Evolutionary conservation across 2,888 invertebrate genomes (phyloP), one percentile per base, ranked within the genome.

Genomic region (Archips xylosteana): DNA sequence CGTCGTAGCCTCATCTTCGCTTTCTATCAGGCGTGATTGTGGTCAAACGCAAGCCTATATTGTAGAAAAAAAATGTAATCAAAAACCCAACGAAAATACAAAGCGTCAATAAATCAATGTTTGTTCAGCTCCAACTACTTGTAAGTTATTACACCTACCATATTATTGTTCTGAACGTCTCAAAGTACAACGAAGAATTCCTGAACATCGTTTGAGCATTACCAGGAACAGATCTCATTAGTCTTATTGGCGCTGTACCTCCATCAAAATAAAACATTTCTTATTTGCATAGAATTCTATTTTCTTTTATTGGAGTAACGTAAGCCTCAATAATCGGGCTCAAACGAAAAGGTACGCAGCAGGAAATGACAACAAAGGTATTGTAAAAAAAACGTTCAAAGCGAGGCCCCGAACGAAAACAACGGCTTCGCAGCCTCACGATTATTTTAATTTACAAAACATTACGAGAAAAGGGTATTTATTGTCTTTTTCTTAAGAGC

Each of bases 381-480:
- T 65, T 72, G 62, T 49, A 51, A 60, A 69, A 72, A 72, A 73
- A 73, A 2, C 57, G 60, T 70, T 74, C 70, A 74, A 74, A 68
- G 60, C 54, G 65, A 66, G 15, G 12, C 51, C 36, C 59, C 39
- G 57, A 67, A 74, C 45, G 54, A 57, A 74, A 64, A 70, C 60
- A 74, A 54, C 45, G 15, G 34, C 23, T 60, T 60, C 39, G 5
- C 45, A 54, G 73, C 68, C 47, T 47, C n/a, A 13, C 66, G 45
- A 64, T 57, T 62, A 67, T 45, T 64, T 59, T 69, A 74, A 70
- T 74, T 74, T 74, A 42, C 34, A 65, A 71, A 74, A 74, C 60
- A 65, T 65, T 64, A 64, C 63, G 63, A 67, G 62, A 60, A 65
- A 74, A 70, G 70, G 70, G 70, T 74, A 74, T 74, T 74, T 74